These are phyloP conservation scores for Megaceryle torquata DNA, from an alignment of 2,113 vertebrate species.

Conservation along the genomic window DNA sequence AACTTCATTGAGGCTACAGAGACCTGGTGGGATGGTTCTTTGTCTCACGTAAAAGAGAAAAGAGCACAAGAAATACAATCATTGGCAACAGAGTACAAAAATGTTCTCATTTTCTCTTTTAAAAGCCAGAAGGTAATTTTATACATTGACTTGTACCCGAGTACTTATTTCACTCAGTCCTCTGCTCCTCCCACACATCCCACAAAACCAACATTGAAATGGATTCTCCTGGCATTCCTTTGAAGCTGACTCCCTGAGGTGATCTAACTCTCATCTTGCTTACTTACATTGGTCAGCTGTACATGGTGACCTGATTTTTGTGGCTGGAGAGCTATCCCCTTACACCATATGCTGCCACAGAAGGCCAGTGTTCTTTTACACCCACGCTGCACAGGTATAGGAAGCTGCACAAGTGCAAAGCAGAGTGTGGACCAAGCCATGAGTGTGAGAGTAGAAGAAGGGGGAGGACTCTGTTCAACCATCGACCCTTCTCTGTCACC, in stretches of 20 bases:
- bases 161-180: neutral
- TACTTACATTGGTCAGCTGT: neutral
- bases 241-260: neutral
- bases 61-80: neutral
- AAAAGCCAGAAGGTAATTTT: neutral
- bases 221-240: neutral
- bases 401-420: neutral
- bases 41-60: neutral
- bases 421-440: neutral
- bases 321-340: neutral
- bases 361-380: neutral
- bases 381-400: rapidly evolving
- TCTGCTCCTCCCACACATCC: neutral
- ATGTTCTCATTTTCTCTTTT: neutral
- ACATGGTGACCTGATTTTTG: neutral
- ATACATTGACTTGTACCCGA: neutral
- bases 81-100: neutral
- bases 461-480: neutral
- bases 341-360: rapidly evolving
- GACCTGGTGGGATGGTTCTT: neutral
- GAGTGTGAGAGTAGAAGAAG: neutral
- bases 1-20: neutral
- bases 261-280: neutral
- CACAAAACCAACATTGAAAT: neutral
- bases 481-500: neutral